phyloP scores from a whole-genome alignment of 2,797 vertebrate species.

The Fringilla coelebs region DNA sequence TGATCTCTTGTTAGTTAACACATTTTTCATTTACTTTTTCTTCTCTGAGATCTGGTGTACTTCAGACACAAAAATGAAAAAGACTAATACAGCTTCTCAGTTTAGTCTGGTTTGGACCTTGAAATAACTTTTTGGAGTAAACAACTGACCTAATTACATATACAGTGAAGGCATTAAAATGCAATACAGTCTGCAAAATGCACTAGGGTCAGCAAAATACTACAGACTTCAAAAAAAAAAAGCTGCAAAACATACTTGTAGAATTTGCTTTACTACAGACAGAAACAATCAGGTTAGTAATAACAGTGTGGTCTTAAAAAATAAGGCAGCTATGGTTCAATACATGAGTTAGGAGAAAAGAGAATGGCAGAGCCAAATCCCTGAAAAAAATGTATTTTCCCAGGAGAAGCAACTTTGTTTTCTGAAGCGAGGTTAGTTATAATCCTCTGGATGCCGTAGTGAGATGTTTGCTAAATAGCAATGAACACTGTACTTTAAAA shows the following conservation, averaged over 20 bases:
- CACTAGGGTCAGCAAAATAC: background rate
- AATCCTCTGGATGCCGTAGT: background rate
- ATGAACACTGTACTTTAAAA: background rate
- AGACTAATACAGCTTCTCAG: slow-evolving; percentile 9
- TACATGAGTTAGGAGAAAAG: background rate
- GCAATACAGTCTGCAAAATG: background rate
- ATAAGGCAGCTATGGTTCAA: background rate
- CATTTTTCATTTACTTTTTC: slow-evolving; percentile 18
- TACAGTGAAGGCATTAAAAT: slow-evolving; percentile 43
- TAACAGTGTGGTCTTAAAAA: background rate
- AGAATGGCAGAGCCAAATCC: background rate
- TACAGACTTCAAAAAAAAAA: background rate
- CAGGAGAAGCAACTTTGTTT: background rate
- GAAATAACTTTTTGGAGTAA: slow-evolving; percentile 52
- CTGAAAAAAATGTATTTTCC: background rate
- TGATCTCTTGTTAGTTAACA: slow-evolving; percentile 32
- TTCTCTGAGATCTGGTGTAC: background rate
- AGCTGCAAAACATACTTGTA: background rate
- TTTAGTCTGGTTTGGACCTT: slow-evolving; percentile 52
- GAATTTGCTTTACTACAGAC: background rate
- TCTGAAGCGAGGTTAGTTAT: background rate
- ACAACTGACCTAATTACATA: slow-evolving; percentile 51
- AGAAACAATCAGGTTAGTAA: background rate
- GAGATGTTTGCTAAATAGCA: slow-evolving; percentile 32
- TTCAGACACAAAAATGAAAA: slow-evolving; percentile 36